phyloP scores from a whole-genome alignment of 2,888 invertebrate species.

The Pterostichus madidus region DNA sequence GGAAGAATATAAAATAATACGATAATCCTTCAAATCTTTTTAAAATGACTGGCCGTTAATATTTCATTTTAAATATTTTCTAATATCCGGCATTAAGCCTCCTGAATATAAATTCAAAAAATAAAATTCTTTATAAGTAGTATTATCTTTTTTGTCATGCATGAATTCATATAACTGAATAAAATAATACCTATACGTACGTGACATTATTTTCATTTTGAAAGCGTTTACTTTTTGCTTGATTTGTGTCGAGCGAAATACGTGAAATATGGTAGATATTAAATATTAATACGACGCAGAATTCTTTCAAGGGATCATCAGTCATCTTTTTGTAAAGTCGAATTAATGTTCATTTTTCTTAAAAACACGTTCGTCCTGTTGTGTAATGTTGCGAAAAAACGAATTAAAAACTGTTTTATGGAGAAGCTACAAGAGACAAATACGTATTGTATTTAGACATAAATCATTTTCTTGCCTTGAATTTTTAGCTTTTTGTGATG shows the following conservation, averaged over 20 bases:
- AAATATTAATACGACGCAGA: constrained; percentile 26
- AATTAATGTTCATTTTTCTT: constrained; percentile 43
- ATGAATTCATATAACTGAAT: background rate
- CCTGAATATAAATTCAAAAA: constrained; percentile 32
- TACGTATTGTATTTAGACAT: constrained; percentile 43
- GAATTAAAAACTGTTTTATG: constrained; percentile 50
- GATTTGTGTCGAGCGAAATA: background rate
- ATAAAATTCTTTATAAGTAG: constrained; percentile 2
- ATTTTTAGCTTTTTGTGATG: background rate
- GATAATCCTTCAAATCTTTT: constrained; percentile 11
- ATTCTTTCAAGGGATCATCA: constrained; percentile 47
- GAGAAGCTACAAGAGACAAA: constrained; percentile 37
- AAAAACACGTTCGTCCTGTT: constrained; percentile 28
- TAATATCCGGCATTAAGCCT: constrained; percentile 21
- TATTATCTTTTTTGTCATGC: constrained; percentile 10
- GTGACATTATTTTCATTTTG: constrained; percentile 28
- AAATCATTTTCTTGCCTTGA: constrained; percentile 30
- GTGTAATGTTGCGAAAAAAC: constrained; percentile 51
- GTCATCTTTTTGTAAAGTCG: constrained; percentile 54
- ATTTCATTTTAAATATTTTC: constrained; percentile 31
- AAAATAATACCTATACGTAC: constrained; percentile 13
- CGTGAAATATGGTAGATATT: constrained; percentile 20
- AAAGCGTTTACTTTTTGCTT: constrained; percentile 7
- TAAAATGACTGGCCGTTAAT: background rate
- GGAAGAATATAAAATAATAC: background rate